Conservation (phyloP, 2,888 invertebrate species). For the Choristoneura rosaceana region DNA sequence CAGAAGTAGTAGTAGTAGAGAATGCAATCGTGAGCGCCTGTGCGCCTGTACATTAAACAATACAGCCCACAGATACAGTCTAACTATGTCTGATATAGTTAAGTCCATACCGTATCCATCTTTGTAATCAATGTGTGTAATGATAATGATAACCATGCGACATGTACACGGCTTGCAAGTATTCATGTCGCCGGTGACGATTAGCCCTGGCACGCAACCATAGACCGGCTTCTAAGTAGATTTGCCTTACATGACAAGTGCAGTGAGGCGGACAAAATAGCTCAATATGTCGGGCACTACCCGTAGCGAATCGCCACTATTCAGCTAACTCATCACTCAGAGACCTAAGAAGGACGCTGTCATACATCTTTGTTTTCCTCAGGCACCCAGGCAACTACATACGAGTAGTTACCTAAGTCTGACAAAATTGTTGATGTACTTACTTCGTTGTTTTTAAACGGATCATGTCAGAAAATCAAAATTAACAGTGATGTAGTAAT, state of each 20-base stretch:
- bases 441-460: not conserved
- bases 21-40: too few species aligned
- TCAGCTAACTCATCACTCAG: slow-evolving; percentile 33
- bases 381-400: not conserved
- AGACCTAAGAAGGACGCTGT: slow-evolving; percentile 3
- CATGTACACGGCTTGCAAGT: slow-evolving; percentile 25
- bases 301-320: slow-evolving; percentile 46
- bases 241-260: slow-evolving; percentile 44
- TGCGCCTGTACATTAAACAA: too few species aligned
- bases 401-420: not conserved
- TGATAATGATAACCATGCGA: slow-evolving; percentile 28
- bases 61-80: too few species aligned
- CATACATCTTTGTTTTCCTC: slow-evolving; percentile 21
- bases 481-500: too few species aligned
- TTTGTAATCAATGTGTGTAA: slow-evolving; percentile 7
- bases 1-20: too few species aligned
- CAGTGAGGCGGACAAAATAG: slow-evolving; percentile 44
- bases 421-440: not conserved
- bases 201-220: slow-evolving; percentile 50
- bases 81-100: slow-evolving; percentile 11
- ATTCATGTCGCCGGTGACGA: slow-evolving; percentile 40
- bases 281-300: slow-evolving; percentile 42
- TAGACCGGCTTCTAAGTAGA: slow-evolving; percentile 21
- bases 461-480: not conserved
- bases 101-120: slow-evolving; percentile 19